Percentiles rank a stretch among this genome's conserved stretches.
These are phyloP conservation scores for Diabrotica balteata DNA, from an alignment of 2,888 invertebrate genomes.

Conservation along the genomic window DNA sequence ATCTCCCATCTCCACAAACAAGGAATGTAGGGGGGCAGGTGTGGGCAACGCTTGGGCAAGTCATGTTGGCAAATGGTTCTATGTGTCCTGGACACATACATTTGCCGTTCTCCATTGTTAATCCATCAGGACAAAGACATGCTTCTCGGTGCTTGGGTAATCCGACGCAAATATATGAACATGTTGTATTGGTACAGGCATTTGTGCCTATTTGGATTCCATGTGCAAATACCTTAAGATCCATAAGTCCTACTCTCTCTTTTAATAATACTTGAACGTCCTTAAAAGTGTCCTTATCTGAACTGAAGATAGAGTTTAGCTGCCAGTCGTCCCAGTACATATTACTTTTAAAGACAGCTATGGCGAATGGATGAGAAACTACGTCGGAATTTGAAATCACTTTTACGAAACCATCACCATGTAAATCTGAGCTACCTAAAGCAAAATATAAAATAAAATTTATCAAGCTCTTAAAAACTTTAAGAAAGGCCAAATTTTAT, in stretches of 20 bases:
- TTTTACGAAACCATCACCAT: slow-evolving; percentile 65
- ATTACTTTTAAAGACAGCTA: slow-evolving; percentile 83
- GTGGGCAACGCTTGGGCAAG: slow-evolving; percentile 69
- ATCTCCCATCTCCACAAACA: slow-evolving; percentile 67
- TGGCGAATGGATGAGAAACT: slow-evolving; percentile 84
- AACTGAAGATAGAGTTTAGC: slow-evolving; percentile 77
- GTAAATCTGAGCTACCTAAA: slow-evolving; percentile 64
- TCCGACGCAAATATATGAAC: slow-evolving; percentile 81
- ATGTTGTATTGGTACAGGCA: slow-evolving; percentile 69
- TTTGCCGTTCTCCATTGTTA: slow-evolving; percentile 60
- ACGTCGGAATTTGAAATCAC: slow-evolving; percentile 68
- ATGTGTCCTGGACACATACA: slow-evolving; percentile 81
- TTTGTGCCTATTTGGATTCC: slow-evolving; percentile 78
- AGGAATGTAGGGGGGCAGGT: slow-evolving; percentile 68
- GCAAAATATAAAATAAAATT: too few relatives aligned
- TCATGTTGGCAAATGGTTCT: slow-evolving; percentile 67
- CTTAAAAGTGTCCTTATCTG: slow-evolving; percentile 76
- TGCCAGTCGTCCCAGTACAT: slow-evolving; percentile 94
- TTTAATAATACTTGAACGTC: slow-evolving; percentile 58
- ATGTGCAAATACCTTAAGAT: slow-evolving; percentile 81
- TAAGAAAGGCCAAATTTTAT: too few relatives aligned
- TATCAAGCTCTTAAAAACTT: too few relatives aligned
- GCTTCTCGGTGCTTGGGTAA: slow-evolving; percentile 69
- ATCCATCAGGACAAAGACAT: slow-evolving; percentile 84
- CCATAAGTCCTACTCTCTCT: slow-evolving; percentile 78